Evolutionary conservation across 2,113 vertebrate genomes (phyloP).

Genomic region (Perccottus glenii): DNA sequence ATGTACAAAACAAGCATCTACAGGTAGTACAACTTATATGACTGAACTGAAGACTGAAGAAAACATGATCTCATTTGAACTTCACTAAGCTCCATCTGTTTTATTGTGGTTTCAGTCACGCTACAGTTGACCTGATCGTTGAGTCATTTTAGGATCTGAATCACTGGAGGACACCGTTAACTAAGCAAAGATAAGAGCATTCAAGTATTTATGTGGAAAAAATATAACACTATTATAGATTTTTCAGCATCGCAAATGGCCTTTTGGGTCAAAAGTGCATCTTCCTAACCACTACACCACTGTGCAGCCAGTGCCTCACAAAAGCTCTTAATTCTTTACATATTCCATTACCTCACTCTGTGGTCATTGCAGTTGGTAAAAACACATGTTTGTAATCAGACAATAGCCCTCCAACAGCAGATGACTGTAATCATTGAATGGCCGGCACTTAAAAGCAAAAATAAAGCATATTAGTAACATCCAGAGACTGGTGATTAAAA

Average conservation of each 20-base stretch:
- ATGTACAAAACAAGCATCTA: too few relatives aligned
- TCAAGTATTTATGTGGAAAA: background rate
- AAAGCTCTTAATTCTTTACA: slow-evolving; percentile 27
- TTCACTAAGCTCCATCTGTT: too few relatives aligned
- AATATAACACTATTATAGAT: background rate
- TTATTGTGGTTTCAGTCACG: too few relatives aligned
- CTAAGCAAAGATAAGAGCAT: background rate
- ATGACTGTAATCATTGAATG: slow-evolving; percentile 67
- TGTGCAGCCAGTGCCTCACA: slow-evolving; percentile 21
- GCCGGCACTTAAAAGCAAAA: slow-evolving; percentile 52
- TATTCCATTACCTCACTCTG: slow-evolving; percentile 70
- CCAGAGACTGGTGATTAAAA: slow-evolving; percentile 27
- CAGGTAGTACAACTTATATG: too few relatives aligned
- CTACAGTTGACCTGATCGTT: too few relatives aligned
- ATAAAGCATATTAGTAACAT: slow-evolving; percentile 38
- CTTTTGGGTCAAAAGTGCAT: background rate
- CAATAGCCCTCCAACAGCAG: slow-evolving; percentile 51
- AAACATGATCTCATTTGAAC: too few relatives aligned
- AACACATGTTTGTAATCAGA: slow-evolving; percentile 69
- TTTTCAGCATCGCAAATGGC: background rate
- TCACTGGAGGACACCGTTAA: too few relatives aligned
- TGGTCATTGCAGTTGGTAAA: slow-evolving; percentile 42
- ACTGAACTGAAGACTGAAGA: too few relatives aligned
- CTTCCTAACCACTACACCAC: slow-evolving; percentile 24
- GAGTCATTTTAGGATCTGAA: too few relatives aligned